Evolutionary conservation across 2,113 vertebrate species (phyloP).

Genomic region (Ochotona princeps): DNA sequence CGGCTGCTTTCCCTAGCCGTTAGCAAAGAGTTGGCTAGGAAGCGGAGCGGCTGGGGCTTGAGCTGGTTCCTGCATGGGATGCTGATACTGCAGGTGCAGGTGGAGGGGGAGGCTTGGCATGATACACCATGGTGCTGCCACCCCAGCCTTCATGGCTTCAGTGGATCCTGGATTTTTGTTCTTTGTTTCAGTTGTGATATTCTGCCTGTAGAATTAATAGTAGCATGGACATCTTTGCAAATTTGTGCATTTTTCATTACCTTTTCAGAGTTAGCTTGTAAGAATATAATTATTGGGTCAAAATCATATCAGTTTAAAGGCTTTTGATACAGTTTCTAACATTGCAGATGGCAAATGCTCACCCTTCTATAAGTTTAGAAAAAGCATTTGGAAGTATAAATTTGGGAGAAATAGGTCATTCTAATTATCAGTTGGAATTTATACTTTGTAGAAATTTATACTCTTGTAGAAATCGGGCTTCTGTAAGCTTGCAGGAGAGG

Average conservation of each 20-base stretch:
- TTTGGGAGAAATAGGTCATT: constrained; percentile 53
- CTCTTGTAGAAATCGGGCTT: neutral
- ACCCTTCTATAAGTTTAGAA: constrained; percentile 23
- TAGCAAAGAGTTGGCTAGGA: too few species aligned
- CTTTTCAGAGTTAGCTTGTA: neutral
- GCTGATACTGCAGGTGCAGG: too few species aligned
- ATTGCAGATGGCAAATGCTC: neutral
- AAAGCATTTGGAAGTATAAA: neutral
- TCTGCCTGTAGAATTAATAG: neutral
- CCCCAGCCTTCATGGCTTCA: too few species aligned
- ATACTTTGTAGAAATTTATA: constrained; percentile 33
- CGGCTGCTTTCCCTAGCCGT: too few species aligned
- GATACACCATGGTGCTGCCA: too few species aligned
- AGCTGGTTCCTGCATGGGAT: too few species aligned
- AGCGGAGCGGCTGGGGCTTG: too few species aligned
- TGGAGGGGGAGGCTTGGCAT: too few species aligned
- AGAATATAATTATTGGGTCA: constrained; percentile 20
- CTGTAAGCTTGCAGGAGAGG: neutral
- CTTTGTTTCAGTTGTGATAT: neutral
- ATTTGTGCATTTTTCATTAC: constrained; percentile 13
- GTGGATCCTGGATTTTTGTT: constrained; percentile 12
- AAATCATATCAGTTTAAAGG: constrained; percentile 38
- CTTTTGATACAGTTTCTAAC: constrained; percentile 1
- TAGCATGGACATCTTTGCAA: constrained; percentile 20
- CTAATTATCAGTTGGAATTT: neutral